Conservation (phyloP, 2,113 vertebrate species). For the Felis catus region F.catus_Fca126_mat1.0 CM031414.1:23893501-23894000, state of each 20-base stretch:
- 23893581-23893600: slow-evolving; percentile 85
- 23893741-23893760: slow-evolving; percentile 86
- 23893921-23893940: slow-evolving; percentile 50
- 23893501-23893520: slow-evolving; percentile 92
- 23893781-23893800: slow-evolving; percentile 88
- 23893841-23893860: slow-evolving; percentile 84
- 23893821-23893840: slow-evolving; percentile 88
- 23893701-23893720: slow-evolving; percentile 91
- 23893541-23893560: slow-evolving; percentile 86
- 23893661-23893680: slow-evolving; percentile 92
- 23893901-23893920: slow-evolving; percentile 82
- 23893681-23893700: slow-evolving; percentile 91
- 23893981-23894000: not conserved
- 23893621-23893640: slow-evolving; percentile 87
- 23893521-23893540: slow-evolving; percentile 87
- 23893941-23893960: slow-evolving; percentile 42
- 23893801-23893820: slow-evolving; percentile 88
- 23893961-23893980: not conserved
- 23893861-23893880: slow-evolving; percentile 75
- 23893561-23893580: slow-evolving; percentile 87
- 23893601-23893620: slow-evolving; percentile 81
- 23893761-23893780: slow-evolving; percentile 87
- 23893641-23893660: slow-evolving; percentile 90
- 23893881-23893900: slow-evolving; percentile 81
- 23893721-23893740: slow-evolving; percentile 88